phyloP scores from a whole-genome alignment of 2,113 vertebrate genomes.

The Podilymbus podiceps region DNA sequence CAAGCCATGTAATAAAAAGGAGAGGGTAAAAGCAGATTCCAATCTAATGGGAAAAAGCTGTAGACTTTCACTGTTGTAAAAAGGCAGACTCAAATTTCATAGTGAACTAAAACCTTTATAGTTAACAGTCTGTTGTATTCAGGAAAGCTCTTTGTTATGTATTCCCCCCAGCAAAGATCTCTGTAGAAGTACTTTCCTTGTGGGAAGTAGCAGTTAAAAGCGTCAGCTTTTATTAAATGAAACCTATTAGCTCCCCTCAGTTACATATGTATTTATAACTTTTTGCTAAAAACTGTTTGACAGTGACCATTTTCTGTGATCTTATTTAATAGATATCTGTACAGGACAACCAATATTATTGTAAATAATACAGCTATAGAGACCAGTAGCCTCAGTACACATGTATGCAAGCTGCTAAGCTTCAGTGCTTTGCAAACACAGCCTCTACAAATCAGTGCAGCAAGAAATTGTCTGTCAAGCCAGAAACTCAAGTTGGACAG shows the following conservation, averaged over 20 bases:
- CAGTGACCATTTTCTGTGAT: background rate
- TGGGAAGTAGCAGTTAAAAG: background rate
- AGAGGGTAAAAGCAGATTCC: background rate
- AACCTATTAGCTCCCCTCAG: background rate
- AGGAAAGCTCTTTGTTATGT: background rate
- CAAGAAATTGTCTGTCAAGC: background rate
- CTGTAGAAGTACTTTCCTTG: background rate
- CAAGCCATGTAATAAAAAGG: background rate
- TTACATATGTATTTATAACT: background rate
- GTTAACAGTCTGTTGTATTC: background rate
- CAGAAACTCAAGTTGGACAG: background rate
- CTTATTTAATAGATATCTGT: background rate
- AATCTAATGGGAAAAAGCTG: background rate
- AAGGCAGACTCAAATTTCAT: background rate
- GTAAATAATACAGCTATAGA: background rate
- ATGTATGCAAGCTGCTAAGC: background rate
- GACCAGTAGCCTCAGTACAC: background rate
- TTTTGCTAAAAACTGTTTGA: background rate
- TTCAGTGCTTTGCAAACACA: background rate
- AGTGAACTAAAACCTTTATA: background rate
- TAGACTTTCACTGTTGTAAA: background rate
- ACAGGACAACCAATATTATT: background rate
- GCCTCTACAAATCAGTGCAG: background rate
- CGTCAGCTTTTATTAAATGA: background rate
- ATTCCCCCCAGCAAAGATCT: background rate